Percentiles rank a stretch among this genome's conserved stretches.
Evolutionary conservation across 2,888 invertebrate species (phyloP).

Genomic region (Cetonia aurata): DNA sequence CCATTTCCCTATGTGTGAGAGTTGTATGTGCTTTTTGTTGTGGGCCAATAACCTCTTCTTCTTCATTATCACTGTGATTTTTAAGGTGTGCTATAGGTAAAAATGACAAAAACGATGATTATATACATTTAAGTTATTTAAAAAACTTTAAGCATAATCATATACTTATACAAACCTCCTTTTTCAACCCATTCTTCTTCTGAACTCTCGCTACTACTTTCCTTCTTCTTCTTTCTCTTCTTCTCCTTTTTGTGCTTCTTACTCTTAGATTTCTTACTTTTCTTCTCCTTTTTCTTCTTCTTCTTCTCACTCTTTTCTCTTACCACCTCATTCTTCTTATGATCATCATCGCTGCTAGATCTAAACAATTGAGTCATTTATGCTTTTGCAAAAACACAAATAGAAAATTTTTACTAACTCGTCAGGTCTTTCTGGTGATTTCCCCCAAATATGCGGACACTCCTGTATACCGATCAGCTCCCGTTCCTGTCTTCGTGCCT

Average conservation of each 20-base stretch:
- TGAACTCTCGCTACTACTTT: constrained; percentile 65
- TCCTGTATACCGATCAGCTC: constrained; percentile 81
- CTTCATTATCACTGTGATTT: constrained; percentile 65
- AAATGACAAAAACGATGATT: constrained; percentile 6
- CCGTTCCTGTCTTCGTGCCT: constrained; percentile 78
- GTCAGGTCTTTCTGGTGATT: constrained; percentile 75
- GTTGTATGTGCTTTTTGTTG: constrained; percentile 78
- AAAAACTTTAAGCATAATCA: constrained; percentile 12
- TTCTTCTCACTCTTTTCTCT: constrained; percentile 65
- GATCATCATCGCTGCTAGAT: constrained; percentile 61
- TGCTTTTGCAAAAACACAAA: neutral
- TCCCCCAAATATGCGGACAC: constrained; percentile 79
- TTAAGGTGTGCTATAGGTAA: constrained; percentile 1
- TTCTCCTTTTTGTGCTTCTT: constrained; percentile 70
- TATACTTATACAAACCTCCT: constrained; percentile 50
- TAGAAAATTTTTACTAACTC: constrained; percentile 69
- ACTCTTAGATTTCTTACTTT: constrained; percentile 67
- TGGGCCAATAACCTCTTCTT: constrained; percentile 75
- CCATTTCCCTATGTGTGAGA: constrained; percentile 85
- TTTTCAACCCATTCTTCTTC: constrained; percentile 80
- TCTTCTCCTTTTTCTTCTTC: constrained; percentile 68
- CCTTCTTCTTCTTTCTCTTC: constrained; percentile 66
- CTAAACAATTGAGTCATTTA: constrained; percentile 50
- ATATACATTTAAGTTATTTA: neutral
- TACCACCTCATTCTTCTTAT: constrained; percentile 53